phyloP scores from a whole-genome alignment of 2,113 vertebrate species.

The Nicator chloris region DNA sequence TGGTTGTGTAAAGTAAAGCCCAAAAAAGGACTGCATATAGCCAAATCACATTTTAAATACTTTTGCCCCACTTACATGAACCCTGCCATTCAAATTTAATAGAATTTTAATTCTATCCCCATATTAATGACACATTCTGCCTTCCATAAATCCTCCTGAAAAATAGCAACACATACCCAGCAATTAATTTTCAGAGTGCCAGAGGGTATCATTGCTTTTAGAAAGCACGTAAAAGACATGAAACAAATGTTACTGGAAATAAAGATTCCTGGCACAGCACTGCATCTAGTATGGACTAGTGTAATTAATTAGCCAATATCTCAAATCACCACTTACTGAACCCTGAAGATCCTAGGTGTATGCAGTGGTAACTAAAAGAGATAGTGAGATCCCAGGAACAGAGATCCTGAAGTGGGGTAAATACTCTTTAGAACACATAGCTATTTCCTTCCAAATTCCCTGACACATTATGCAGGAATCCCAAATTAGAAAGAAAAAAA shows the following conservation, averaged over 20 bases:
- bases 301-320: background rate
- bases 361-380: background rate
- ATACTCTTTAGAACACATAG: background rate
- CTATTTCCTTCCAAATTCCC: background rate
- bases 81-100: background rate
- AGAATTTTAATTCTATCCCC: background rate
- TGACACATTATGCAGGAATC: background rate
- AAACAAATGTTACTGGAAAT: background rate
- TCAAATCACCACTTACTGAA: background rate
- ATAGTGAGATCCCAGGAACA: background rate
- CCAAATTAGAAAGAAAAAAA: background rate
- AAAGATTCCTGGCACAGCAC: background rate
- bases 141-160: background rate
- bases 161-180: background rate
- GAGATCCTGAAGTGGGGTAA: background rate
- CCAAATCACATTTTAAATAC: background rate
- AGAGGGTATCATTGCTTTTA: background rate
- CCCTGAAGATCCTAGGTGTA: background rate
- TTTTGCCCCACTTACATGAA: background rate
- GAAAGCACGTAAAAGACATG: background rate
- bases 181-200: background rate
- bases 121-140: background rate
- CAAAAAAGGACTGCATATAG: background rate
- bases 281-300: background rate
- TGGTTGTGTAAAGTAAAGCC: background rate